Evolutionary conservation across 2,888 invertebrate species (phyloP), one percentile per base, ranked within the genome.

Genomic region (Mythimna impura): DNA sequence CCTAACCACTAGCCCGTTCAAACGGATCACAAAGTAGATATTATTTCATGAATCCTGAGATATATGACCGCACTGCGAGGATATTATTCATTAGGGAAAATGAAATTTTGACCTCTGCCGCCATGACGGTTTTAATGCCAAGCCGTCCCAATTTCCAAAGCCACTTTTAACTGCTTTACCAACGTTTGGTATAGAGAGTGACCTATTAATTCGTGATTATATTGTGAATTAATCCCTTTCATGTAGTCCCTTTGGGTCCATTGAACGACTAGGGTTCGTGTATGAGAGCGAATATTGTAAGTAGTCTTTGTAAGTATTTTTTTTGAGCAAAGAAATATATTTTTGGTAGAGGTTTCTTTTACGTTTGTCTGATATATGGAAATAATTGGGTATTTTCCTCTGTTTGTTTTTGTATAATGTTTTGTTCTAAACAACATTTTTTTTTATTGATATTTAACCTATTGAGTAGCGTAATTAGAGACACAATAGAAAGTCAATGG

Each of bases 41-140:
- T 88, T 87, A 85, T 93, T 91, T 89, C 88, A 83, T 86, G 91
- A 93, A 94, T 94, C 93, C 92, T 86, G 87, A 93, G 91, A 94
- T 94, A 93, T 94, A 94, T 93, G 93, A 87, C 84, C 87, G 85
- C 91, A 91, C 86, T 93, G 89, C 84, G 82, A 82, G 90, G 91
- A 91, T 93, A 94, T 94, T 94, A 94, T 94, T 93, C 93, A 93
- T 93, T 93, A 92, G 82, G 87, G 90, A 90, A 91, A 92, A 93
- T 94, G 91, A 92, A 94, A 94, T 94, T 87, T 92, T 91, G 90
- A 92, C 92, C 92, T 89, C 87, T 73, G 71, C 71, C 75, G 73
- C 73, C 74, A 69, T 78, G 82, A 68, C 78, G 67, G 76, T 77
- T 80, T 81, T 82, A 86, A 78, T 80, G 60, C 72, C 66, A 73